Conservation (phyloP, 2,888 invertebrate species). For the Ophion ellenae region DNA sequence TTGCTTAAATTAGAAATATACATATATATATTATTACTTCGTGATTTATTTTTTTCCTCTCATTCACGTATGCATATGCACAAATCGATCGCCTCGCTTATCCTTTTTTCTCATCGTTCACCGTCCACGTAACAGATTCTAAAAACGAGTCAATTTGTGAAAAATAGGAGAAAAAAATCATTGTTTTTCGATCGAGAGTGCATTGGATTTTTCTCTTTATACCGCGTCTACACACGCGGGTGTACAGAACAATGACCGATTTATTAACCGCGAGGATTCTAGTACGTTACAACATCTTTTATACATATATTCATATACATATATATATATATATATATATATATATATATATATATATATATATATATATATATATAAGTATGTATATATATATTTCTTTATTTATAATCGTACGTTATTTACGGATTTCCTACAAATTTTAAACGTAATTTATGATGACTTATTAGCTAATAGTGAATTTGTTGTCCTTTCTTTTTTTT, state of each 20-base stretch:
- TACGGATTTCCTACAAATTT: slow-evolving; percentile 71
- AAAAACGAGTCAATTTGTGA: not conserved
- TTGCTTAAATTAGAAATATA: slow-evolving; percentile 81
- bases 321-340: slow-evolving; percentile 75
- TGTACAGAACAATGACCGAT: slow-evolving; percentile 72
- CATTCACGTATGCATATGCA: not conserved
- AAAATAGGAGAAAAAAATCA: slow-evolving; percentile 7
- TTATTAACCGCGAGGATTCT: slow-evolving; percentile 75
- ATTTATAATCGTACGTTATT: slow-evolving; percentile 67
- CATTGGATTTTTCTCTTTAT: slow-evolving; percentile 18
- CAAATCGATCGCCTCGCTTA: slow-evolving; percentile 26
- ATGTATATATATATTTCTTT: slow-evolving; percentile 71
- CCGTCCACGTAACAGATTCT: slow-evolving; percentile 19
- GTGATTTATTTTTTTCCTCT: slow-evolving; percentile 54
- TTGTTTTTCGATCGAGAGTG: slow-evolving; percentile 60
- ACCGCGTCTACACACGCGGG: slow-evolving; percentile 72
- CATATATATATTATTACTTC: slow-evolving; percentile 76
- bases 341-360: slow-evolving; percentile 68
- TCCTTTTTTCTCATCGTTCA: slow-evolving; percentile 28
- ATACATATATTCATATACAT: slow-evolving; percentile 72
- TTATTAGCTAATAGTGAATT: slow-evolving; percentile 79
- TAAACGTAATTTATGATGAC: slow-evolving; percentile 73
- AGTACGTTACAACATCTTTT: slow-evolving; percentile 78
- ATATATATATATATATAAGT: slow-evolving; percentile 66
- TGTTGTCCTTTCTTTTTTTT: slow-evolving; percentile 53